Percentiles rank a stretch among this genome's conserved stretches.
These are phyloP conservation scores for Diabrotica undecimpunctata DNA, from an alignment of 1,140 invertebrate genomes.

Conservation along the genomic window DNA sequence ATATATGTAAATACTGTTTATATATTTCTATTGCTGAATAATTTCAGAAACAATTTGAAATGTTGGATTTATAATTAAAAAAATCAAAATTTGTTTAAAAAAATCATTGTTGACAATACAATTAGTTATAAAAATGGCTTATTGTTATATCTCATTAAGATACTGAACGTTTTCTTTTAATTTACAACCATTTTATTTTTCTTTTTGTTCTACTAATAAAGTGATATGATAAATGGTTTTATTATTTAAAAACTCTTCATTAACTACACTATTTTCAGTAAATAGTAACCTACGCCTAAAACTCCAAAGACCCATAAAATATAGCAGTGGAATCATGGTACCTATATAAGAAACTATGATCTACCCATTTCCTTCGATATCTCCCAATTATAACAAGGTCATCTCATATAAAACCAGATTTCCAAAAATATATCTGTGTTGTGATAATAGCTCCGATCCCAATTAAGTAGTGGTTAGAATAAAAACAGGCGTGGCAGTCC, in stretches of 20 bases:
- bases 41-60: not conserved
- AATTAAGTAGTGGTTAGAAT: too few relatives aligned
- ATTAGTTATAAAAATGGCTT: slow-evolving; percentile 1
- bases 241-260: not conserved
- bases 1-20: slow-evolving; percentile 33
- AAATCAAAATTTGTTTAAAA: not conserved
- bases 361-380: too few relatives aligned
- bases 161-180: slow-evolving; percentile 3
- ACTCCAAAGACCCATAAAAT: too few relatives aligned
- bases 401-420: too few relatives aligned
- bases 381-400: too few relatives aligned
- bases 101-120: not conserved
- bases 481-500: too few relatives aligned
- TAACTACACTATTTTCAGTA: not conserved
- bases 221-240: not conserved
- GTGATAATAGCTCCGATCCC: too few relatives aligned
- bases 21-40: slow-evolving; percentile 19
- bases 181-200: slow-evolving; percentile 2
- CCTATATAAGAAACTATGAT: too few relatives aligned
- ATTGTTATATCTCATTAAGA: slow-evolving; percentile 4
- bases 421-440: too few relatives aligned
- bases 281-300: too few relatives aligned
- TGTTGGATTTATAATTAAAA: slow-evolving; percentile 4
- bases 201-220: slow-evolving; percentile 1
- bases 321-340: too few relatives aligned